A percentile compares a stretch with the other conserved stretches of the same genome.
These are phyloP conservation scores for Podilymbus podiceps DNA, from an alignment of 2,113 vertebrate genomes.

Conservation along the genomic window DNA sequence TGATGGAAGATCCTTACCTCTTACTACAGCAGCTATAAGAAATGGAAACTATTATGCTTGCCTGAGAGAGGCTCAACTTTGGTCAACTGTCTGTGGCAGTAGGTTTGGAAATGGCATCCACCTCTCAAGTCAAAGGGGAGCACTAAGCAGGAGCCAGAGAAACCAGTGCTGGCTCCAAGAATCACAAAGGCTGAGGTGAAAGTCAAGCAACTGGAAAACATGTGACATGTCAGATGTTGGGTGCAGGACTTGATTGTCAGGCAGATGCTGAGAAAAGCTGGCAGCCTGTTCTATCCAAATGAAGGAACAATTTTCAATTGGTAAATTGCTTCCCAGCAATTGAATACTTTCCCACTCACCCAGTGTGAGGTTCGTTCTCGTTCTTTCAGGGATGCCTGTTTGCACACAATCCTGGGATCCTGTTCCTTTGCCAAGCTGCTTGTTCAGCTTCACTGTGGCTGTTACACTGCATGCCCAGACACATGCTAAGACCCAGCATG, in stretches of 20 bases:
- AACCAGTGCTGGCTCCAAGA: neutral
- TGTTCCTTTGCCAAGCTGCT: constrained; percentile 18
- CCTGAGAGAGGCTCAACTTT: neutral
- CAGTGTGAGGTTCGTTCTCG: neutral
- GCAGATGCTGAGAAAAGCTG: neutral
- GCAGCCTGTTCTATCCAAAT: neutral
- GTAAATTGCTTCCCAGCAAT: constrained; percentile 50
- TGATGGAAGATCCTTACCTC: neutral
- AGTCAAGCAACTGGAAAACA: neutral
- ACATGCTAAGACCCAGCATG: neutral
- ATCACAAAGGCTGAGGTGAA: neutral
- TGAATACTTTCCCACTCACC: constrained; percentile 19
- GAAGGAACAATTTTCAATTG: constrained; percentile 15
- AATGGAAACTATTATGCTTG: neutral
- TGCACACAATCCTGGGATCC: neutral
- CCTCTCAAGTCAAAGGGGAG: neutral
- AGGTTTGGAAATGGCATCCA: neutral
- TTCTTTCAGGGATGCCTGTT: constrained; percentile 26
- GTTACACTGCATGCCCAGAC: neutral
- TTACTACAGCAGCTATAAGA: neutral
- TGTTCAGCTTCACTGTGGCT: neutral
- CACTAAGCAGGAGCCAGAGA: neutral
- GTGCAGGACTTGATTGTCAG: neutral
- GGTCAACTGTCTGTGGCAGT: neutral
- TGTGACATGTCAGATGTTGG: neutral